Evolutionary conservation across 2,113 vertebrate genomes (phyloP).

Genomic region (Rhadina sibilatrix): DNA sequence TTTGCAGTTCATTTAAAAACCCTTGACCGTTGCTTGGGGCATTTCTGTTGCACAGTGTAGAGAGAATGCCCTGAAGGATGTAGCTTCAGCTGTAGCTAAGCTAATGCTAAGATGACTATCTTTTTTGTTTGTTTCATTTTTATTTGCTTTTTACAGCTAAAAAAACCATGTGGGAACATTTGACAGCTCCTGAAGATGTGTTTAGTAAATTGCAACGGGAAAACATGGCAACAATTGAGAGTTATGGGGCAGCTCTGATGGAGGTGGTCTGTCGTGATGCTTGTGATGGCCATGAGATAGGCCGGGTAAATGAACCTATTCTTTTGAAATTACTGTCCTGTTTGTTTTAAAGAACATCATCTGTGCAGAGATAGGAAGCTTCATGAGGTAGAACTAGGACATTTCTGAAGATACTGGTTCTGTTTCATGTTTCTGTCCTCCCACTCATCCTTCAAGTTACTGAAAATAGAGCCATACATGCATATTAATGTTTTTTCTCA

Average conservation of each 20-base stretch:
- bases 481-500: background rate
- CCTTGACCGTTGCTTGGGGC: background rate
- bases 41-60: background rate
- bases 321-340: background rate
- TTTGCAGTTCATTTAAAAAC: background rate
- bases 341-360: background rate
- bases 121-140: background rate
- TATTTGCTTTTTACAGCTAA: constrained; percentile 71
- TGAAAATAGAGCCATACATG: background rate
- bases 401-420: background rate
- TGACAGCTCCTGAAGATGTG: constrained; percentile 93
- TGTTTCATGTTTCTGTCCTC: background rate
- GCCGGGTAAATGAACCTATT: constrained; percentile 76
- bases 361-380: background rate
- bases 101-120: background rate
- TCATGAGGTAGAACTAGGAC: background rate
- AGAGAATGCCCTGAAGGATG: background rate
- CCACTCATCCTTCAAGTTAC: background rate
- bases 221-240: constrained; percentile 93
- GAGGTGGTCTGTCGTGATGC: constrained; percentile 96
- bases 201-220: constrained; percentile 95
- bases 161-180: constrained; percentile 92
- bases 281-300: constrained; percentile 96
- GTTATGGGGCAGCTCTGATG: constrained; percentile 93
- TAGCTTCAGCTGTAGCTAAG: background rate